Evolutionary conservation across 2,888 invertebrate genomes (phyloP).

Genomic region (Didymodactylos carnosus): DNA sequence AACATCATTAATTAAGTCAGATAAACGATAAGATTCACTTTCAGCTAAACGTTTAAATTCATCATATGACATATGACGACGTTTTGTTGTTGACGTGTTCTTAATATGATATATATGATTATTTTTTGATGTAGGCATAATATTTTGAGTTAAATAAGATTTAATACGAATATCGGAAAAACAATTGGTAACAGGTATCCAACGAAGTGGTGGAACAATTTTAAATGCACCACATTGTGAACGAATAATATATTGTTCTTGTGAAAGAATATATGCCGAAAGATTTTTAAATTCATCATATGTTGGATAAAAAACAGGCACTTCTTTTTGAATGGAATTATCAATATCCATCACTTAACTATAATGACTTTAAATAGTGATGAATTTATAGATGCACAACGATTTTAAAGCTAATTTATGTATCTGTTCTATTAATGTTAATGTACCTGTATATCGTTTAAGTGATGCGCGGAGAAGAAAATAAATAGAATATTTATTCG

Average conservation of each 20-base stretch:
- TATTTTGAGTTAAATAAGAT: not conserved
- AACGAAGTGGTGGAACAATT: not conserved
- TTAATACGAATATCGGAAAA: not conserved
- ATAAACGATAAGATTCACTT: not conserved
- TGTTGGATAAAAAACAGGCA: not conserved
- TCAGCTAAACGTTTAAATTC: not conserved
- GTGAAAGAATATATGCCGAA: not conserved
- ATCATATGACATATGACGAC: not conserved
- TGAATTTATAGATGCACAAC: too few species aligned
- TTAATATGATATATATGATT: not conserved
- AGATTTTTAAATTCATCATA: not conserved
- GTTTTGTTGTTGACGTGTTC: not conserved
- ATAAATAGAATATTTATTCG: too few species aligned
- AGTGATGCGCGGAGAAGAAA: too few species aligned
- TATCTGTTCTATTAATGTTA: too few species aligned
- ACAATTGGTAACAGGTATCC: not conserved
- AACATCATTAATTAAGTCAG: not conserved
- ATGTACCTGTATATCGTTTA: too few species aligned
- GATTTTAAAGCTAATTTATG: too few species aligned
- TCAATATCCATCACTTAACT: not conserved
- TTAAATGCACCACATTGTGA: not conserved
- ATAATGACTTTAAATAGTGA: too few species aligned
- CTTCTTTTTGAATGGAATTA: not conserved
- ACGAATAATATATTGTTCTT: not conserved
- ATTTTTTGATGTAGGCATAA: not conserved